Evolutionary conservation across 2,113 vertebrate genomes (phyloP).

Genomic region (Nothoprocta perdicaria): DNA sequence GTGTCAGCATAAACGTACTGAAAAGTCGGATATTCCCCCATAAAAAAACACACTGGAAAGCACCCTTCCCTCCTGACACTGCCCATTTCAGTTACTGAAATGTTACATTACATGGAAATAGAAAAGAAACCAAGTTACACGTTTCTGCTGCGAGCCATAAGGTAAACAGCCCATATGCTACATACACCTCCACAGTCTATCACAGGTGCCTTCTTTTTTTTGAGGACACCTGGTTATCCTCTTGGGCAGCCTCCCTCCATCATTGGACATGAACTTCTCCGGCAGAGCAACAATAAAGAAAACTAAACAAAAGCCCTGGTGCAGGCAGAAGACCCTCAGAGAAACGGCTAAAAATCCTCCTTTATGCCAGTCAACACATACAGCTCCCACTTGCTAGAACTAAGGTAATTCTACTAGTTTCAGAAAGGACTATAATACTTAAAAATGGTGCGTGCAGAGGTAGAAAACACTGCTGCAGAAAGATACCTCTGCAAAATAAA

Average conservation of each 20-base stretch:
- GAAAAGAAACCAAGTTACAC: not conserved
- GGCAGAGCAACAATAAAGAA: not conserved
- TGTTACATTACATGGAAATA: not conserved
- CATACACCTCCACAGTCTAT: not conserved
- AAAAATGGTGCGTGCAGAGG: rapidly evolving
- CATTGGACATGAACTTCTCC: rapidly evolving
- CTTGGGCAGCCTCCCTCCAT: not conserved
- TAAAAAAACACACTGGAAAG: not conserved
- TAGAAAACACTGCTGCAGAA: not conserved
- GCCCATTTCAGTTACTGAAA: not conserved
- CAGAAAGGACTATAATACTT: not conserved
- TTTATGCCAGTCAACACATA: not conserved
- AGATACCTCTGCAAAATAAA: not conserved
- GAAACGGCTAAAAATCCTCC: not conserved
- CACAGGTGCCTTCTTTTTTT: not conserved
- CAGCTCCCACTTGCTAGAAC: not conserved
- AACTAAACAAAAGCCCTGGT: not conserved
- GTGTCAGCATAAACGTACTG: not conserved
- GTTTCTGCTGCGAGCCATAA: not conserved
- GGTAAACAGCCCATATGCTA: not conserved
- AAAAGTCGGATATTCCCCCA: not conserved
- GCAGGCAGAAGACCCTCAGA: not conserved
- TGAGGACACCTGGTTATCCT: not conserved
- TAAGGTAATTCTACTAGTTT: not conserved
- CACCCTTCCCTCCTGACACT: not conserved